Base-by-base conservation (phyloP, 2,797 vertebrate genomes). In the Helarctos malayanus region DNA sequence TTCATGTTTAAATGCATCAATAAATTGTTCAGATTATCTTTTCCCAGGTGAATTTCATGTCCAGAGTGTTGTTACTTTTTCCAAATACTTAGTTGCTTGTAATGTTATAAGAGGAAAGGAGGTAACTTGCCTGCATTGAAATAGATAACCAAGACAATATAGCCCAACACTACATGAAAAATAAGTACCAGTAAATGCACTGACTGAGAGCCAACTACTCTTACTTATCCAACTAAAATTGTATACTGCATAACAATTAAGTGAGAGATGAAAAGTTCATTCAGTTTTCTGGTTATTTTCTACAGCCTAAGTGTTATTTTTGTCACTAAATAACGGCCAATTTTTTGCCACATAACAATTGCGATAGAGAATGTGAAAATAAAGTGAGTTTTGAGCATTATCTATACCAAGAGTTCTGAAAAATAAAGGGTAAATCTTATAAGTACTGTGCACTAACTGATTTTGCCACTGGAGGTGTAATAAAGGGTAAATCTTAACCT, bases 71-170 rank as follows among this genome's bases (percentile, higher is more conserved):
- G 29, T n/a, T 80, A 69, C 25, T 52, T 94, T 97, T 78, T n/a
- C 41, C 59, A 94, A 94, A 69, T 69, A 59, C 85, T 65, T 76
- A 80, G 49, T 69, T 94, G 12, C 49, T 69, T 80, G 94, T 81
- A 45, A 71, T 63, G n/a, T 23, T 83, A 45, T 73, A 71, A 71
- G 35, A 93, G 78, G 61, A 52, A 29, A 95, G n/a, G n/a, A 25
- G 29, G 41, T 38, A 73, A 7, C 7, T 78, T 71, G 45, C 32
- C 27, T 49, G 13, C 15, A 11, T 4, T 73, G 56, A 91, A 69
- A 69, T n/a, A 16, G 25, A 29, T 52, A 79, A 45, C 2, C 6
- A 45, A 52, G 41, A 73, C 13, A 45, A 4, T 2, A 10, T 11
- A n/a, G 35, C 12, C 57, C 59, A 68, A 52, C 3, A 52, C 32